Evolutionary conservation across 1,140 invertebrate species (phyloP).

Genomic region (Chironomus striatipennis): DNA sequence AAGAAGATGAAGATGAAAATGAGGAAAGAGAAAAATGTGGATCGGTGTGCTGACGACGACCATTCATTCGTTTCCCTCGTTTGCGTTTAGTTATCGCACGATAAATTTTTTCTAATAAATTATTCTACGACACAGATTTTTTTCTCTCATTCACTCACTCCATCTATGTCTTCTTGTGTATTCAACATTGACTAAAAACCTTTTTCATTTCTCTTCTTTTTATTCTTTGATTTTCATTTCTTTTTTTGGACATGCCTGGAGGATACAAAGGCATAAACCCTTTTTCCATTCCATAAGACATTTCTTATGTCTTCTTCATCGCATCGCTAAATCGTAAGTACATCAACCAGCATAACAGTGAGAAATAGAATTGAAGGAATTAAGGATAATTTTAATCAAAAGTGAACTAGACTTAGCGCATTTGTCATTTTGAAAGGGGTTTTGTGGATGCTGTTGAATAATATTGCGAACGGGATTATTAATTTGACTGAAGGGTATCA

Average conservation of each 20-base stretch:
- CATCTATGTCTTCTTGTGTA: no score
- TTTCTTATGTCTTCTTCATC: background rate
- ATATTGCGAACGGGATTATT: no score
- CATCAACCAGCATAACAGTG: no score
- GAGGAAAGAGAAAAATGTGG: background rate
- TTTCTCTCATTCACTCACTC: no score
- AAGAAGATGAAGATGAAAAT: background rate
- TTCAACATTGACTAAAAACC: background rate
- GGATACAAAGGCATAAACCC: background rate
- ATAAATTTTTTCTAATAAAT: background rate
- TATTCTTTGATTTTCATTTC: background rate
- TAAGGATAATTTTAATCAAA: no score
- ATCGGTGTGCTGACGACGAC: background rate
- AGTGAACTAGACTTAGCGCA: no score
- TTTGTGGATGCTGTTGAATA: no score
- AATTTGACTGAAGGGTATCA: no score
- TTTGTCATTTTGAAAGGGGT: no score
- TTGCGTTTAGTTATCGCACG: background rate
- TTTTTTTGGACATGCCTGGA: background rate
- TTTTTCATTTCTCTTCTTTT: background rate
- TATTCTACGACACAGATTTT: background rate
- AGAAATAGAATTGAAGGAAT: no score
- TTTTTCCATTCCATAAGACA: background rate
- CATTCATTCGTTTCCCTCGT: background rate
- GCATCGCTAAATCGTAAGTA: no score